Conservation (phyloP, 2,888 invertebrate genomes). For the Eueremaeus valkanovi region DNA sequence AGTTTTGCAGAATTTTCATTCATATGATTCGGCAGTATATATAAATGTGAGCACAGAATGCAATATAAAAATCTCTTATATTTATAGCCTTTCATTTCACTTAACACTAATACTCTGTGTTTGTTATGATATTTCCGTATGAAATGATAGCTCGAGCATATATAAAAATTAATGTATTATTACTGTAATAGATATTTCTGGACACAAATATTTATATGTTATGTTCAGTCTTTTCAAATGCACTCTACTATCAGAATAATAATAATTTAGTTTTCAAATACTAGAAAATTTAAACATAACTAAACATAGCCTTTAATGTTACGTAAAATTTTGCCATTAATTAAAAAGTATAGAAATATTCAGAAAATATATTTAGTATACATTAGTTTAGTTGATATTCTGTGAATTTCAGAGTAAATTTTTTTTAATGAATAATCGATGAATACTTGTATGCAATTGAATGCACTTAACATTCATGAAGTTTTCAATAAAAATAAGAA, state of each 20-base stretch:
- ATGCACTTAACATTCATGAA: conserved; percentile 23
- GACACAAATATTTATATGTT: not conserved
- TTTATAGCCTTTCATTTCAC: conserved; percentile 5
- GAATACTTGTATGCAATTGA: not conserved
- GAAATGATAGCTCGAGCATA: conserved; percentile 2
- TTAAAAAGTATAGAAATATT: not conserved
- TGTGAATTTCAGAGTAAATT: not conserved
- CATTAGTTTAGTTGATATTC: not conserved
- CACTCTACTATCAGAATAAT: no score
- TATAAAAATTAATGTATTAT: conserved; percentile 31
- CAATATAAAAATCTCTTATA: no score
- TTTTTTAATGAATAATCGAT: conserved; percentile 11
- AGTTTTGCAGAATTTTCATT: no score
- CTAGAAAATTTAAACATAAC: no score
- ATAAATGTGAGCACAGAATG: no score
- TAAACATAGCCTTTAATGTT: not conserved
- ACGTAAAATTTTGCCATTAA: not conserved
- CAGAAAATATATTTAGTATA: no score
- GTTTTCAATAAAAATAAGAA: not conserved
- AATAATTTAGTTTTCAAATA: not conserved
- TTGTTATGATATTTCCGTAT: conserved; percentile 1
- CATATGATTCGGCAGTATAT: no score
- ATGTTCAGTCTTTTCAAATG: not conserved
- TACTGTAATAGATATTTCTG: conserved; percentile 26
- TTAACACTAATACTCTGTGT: not conserved